Evolutionary conservation across 2,888 invertebrate species (phyloP).

Genomic region (Luffia ferchaultella): DNA sequence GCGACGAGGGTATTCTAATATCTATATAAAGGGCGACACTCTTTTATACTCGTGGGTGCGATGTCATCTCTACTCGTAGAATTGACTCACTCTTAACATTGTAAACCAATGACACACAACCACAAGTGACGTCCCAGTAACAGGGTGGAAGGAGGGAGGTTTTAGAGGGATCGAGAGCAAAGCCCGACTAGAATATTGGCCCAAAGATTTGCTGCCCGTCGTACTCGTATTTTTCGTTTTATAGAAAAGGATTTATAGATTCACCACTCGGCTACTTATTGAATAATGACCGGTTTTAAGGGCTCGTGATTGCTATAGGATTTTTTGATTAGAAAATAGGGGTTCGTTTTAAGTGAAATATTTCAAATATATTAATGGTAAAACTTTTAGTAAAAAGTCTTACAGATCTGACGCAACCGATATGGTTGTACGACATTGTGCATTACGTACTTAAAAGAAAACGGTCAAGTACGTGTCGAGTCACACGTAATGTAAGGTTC

Average conservation of each 20-base stretch:
- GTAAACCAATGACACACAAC: not conserved
- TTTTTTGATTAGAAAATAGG: too few species aligned
- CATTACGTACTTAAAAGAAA: too few species aligned
- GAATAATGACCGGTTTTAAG: not conserved
- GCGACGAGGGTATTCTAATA: conserved; percentile 8
- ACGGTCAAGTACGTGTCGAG: too few species aligned
- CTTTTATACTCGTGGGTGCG: not conserved
- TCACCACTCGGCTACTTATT: not conserved
- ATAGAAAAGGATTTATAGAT: not conserved
- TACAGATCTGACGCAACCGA: too few species aligned
- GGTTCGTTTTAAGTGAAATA: too few species aligned
- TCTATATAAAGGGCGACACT: not conserved
- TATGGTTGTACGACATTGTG: too few species aligned
- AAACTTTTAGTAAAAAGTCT: too few species aligned
- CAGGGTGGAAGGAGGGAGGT: not conserved
- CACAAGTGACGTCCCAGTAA: not conserved
- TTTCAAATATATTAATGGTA: too few species aligned
- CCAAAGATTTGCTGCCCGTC: not conserved
- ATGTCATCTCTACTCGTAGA: not conserved
- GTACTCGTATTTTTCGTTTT: not conserved
- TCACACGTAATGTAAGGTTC: too few species aligned
- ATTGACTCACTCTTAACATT: not conserved
- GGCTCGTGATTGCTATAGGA: too few species aligned
- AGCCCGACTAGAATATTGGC: not conserved
- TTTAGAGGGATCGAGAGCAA: not conserved